Percentiles rank a stretch among this genome's conserved stretches.
These are phyloP conservation scores for Morone chrysops DNA, from an alignment of 2,113 vertebrate species.

Conservation along the genomic window DNA sequence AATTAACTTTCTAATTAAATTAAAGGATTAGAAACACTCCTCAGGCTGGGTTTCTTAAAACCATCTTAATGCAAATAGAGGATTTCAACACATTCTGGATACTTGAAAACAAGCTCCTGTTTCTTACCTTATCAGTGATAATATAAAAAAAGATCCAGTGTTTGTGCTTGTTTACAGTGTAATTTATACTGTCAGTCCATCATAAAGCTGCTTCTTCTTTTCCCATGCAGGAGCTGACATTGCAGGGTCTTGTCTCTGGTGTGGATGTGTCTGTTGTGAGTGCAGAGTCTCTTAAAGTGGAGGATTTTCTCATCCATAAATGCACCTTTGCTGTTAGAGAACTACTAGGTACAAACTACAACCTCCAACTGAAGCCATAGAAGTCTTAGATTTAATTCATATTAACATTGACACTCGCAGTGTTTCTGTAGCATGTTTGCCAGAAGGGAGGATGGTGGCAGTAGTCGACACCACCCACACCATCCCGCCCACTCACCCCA, in stretches of 20 bases:
- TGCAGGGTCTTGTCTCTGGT: constrained; percentile 48
- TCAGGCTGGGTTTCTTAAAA: not conserved
- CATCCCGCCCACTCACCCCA: constrained; percentile 64
- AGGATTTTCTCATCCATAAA: constrained; percentile 44
- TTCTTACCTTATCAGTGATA: not conserved
- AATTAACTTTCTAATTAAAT: not conserved
- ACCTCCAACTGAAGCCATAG: not conserved
- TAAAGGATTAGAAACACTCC: not conserved
- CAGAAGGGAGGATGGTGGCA: constrained; percentile 76
- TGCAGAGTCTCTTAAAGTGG: constrained; percentile 33
- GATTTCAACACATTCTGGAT: not conserved
- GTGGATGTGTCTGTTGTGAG: constrained; percentile 60
- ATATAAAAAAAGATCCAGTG: not conserved
- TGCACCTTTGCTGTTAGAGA: constrained; percentile 67
- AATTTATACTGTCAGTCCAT: not conserved
- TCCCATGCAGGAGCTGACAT: constrained; percentile 51
- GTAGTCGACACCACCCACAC: constrained; percentile 70
- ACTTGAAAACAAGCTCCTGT: not conserved
- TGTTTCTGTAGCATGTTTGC: constrained; percentile 70
- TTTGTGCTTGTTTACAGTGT: not conserved
- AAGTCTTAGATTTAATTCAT: not conserved
- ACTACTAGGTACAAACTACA: constrained; percentile 54
- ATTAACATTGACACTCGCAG: not conserved
- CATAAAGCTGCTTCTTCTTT: not conserved
- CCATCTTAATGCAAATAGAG: not conserved